These are phyloP conservation scores for Galleria mellonella DNA, from an alignment of 1,140 invertebrate species.

Conservation along the genomic window DNA sequence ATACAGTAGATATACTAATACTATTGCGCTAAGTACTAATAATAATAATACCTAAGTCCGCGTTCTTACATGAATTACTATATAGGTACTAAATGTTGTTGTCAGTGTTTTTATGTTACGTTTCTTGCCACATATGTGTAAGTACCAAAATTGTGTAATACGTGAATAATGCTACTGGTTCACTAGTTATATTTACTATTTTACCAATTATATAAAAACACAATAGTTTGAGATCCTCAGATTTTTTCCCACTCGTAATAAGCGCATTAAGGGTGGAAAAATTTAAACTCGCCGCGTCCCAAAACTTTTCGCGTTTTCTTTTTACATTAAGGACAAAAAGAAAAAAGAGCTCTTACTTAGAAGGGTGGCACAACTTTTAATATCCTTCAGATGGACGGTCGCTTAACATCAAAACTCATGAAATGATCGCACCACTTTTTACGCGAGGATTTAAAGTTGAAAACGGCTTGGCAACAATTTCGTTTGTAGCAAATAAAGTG, in stretches of 20 bases:
- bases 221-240: slow-evolving; percentile 39
- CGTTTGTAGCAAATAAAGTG: slow-evolving; percentile 19
- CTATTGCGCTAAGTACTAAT: too few relatives aligned
- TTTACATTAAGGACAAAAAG: slow-evolving; percentile 71
- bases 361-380: slow-evolving; percentile 67
- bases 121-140: too few relatives aligned
- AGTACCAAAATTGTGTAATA: too few relatives aligned
- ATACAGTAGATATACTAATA: too few relatives aligned
- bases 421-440: slow-evolving; percentile 12
- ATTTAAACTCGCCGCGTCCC: slow-evolving; percentile 65
- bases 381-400: slow-evolving; percentile 36
- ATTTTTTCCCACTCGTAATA: slow-evolving; percentile 63
- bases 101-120: too few relatives aligned
- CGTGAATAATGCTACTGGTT: too few relatives aligned
- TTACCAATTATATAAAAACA: too few relatives aligned
- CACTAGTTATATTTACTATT: too few relatives aligned
- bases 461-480: neutral
- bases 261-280: slow-evolving; percentile 70
- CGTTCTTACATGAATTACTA: too few relatives aligned
- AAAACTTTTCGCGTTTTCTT: slow-evolving; percentile 70
- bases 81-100: too few relatives aligned
- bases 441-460: slow-evolving; percentile 10
- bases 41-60: too few relatives aligned
- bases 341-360: slow-evolving; percentile 61
- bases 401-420: slow-evolving; percentile 11